phyloP scores from a whole-genome alignment of 2,888 invertebrate genomes.

The Caprella mutica region DNA sequence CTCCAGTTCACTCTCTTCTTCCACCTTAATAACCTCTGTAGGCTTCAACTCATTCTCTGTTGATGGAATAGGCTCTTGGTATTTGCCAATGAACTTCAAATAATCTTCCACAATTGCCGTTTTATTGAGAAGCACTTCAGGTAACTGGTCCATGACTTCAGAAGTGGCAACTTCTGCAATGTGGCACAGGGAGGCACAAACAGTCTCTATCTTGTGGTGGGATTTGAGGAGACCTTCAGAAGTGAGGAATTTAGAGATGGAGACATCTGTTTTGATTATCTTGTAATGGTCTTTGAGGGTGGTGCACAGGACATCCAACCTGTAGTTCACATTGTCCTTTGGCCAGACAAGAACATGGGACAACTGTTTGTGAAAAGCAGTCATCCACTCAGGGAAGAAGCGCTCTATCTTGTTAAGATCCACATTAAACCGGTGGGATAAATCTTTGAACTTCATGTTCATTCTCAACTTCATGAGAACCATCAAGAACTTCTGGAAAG shows the following conservation, averaged over 20 bases:
- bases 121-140: conserved; percentile 1
- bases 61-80: not conserved
- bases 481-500: conserved; percentile 11
- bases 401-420: conserved; percentile 5
- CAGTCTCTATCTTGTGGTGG: conserved; percentile 5
- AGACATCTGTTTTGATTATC: conserved; percentile 5
- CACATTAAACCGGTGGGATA: conserved; percentile 7
- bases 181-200: conserved; percentile 8
- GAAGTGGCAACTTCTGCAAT: conserved; percentile 10
- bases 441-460: conserved; percentile 12
- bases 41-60: not conserved
- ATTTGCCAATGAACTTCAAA: not conserved
- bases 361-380: conserved; percentile 8
- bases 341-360: conserved; percentile 18
- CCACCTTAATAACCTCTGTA: not conserved
- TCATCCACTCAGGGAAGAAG: conserved; percentile 12
- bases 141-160: conserved; percentile 4
- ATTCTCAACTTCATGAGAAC: conserved; percentile 10
- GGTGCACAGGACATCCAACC: conserved; percentile 3
- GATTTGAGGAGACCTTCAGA: conserved; percentile 4
- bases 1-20: conserved; percentile 3
- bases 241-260: conserved; percentile 3
- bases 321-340: conserved; percentile 4
- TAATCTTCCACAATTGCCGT: not conserved
- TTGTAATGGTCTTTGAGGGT: conserved; percentile 7